Base-by-base conservation (phyloP, 2,888 invertebrate species). In the Panzeria rudis region DNA sequence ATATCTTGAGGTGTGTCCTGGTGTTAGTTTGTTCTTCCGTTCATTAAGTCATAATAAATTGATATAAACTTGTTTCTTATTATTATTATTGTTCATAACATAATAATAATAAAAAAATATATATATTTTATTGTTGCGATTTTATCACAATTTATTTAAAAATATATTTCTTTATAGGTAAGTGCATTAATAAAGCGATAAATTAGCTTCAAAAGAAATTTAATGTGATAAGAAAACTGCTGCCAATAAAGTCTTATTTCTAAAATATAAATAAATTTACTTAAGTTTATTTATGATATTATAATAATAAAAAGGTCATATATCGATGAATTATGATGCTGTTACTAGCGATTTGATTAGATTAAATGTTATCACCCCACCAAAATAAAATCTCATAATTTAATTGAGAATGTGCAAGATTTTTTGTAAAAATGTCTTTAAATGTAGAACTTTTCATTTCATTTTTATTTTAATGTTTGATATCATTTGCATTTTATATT, bases 401-500 rank as follows among this genome's bases (percentile, higher is more conserved):
- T 23, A 52, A 52, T 23, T 23, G 17, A 52, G 3, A 38, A 8
- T 9, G 9, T 35, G 32, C n/a, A 17, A 44, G 3, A 44, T 11
- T 6, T n/a, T 2, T n/a, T 44, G 44, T 44, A 47, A 47, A 47
- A 5, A 52, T 11, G 23, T 52, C 11, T 52, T 52, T 52, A n/a
- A 20, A 23, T 17, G 9, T 29, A 29, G 29, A 62, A 13, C 2
- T 38, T 3, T 15, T 38, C 23, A 23, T 20, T 52, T 52, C 59
- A 3, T 59, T 20, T 59, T 72, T n/a, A n/a, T 44, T 47, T 47
- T 47, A 47, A 47, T 47, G 7, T 47, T 47, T 20, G 17, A 25
- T 71, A 44, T 44, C 15, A 35, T 61, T 62, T 62, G 15, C 15
- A 32, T 72, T 29, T 29, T 35, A 38, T 62, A 13, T 38, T 41